These are phyloP conservation scores for Rissa tridactyla DNA, from an alignment of 2,113 vertebrate species.

Conservation along the genomic window DNA sequence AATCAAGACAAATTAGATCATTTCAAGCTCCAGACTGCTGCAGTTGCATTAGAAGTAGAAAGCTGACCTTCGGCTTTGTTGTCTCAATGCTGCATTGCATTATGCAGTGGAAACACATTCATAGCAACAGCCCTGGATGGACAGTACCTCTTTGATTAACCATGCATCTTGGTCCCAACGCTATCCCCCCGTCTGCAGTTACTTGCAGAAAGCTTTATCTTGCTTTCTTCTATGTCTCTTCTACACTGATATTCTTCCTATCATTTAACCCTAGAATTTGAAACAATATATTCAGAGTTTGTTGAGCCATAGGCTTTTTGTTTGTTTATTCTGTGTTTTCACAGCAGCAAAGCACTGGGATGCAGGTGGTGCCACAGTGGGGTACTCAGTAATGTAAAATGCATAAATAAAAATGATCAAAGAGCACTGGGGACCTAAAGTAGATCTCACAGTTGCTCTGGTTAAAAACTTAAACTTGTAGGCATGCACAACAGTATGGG, in stretches of 20 bases:
- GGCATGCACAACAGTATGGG: background rate
- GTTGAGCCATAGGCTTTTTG: background rate
- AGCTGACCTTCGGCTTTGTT: background rate
- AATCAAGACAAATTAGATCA: background rate
- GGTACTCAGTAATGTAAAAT: background rate
- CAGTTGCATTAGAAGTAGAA: background rate
- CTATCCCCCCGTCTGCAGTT: background rate
- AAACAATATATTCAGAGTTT: background rate
- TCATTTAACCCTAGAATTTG: background rate
- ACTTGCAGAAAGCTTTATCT: background rate
- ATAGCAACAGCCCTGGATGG: background rate
- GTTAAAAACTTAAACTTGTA: background rate
- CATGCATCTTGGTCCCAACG: accelerated
- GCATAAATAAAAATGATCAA: background rate
- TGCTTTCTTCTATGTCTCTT: background rate
- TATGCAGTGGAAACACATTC: background rate
- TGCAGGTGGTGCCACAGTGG: background rate
- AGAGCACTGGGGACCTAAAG: background rate
- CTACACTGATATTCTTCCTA: background rate
- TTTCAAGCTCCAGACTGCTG: background rate
- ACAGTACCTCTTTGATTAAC: background rate
- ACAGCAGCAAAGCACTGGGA: background rate
- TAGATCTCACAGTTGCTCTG: background rate
- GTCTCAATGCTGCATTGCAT: background rate
- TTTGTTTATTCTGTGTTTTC: background rate